A percentile compares a stretch with the other conserved stretches of the same genome.
These are phyloP conservation scores for Loris lydekkerianus DNA, from an alignment of 2,797 vertebrate genomes.

Conservation along the genomic window DNA sequence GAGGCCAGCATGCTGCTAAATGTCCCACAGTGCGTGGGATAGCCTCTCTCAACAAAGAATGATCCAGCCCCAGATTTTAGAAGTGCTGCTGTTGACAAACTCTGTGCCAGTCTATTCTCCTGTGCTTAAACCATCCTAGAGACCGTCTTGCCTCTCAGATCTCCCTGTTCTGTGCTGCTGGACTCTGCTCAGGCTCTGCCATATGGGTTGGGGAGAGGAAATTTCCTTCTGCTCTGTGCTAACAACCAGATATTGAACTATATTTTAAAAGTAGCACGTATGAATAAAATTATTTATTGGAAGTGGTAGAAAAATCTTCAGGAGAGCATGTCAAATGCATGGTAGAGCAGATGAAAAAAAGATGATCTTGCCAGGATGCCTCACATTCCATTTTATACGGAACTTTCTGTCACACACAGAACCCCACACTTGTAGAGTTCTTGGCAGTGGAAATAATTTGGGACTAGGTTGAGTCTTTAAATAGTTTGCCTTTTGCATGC, in stretches of 20 bases:
- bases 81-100: not conserved
- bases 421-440: not conserved
- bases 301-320: not conserved
- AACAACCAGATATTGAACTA: not conserved
- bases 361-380: not conserved
- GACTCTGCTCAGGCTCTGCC: not conserved
- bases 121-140: not conserved
- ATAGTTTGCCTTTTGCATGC: slow-evolving; percentile 74
- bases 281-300: slow-evolving; percentile 1
- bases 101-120: not conserved
- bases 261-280: not conserved
- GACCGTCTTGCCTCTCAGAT: rapidly evolving
- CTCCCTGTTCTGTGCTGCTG: not conserved
- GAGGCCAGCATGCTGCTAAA: not conserved
- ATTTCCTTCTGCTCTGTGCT: not conserved
- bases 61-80: not conserved
- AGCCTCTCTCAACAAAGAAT: not conserved
- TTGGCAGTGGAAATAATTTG: slow-evolving; percentile 48
- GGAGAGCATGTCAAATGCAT: not conserved
- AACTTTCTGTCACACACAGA: not conserved
- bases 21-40: not conserved
- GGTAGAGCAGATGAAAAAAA: not conserved
- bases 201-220: rapidly evolving
- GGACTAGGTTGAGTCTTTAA: slow-evolving; percentile 65
- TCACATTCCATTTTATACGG: not conserved